phyloP scores from a whole-genome alignment of 2,888 invertebrate species.

The Nymphalis urticae region DNA sequence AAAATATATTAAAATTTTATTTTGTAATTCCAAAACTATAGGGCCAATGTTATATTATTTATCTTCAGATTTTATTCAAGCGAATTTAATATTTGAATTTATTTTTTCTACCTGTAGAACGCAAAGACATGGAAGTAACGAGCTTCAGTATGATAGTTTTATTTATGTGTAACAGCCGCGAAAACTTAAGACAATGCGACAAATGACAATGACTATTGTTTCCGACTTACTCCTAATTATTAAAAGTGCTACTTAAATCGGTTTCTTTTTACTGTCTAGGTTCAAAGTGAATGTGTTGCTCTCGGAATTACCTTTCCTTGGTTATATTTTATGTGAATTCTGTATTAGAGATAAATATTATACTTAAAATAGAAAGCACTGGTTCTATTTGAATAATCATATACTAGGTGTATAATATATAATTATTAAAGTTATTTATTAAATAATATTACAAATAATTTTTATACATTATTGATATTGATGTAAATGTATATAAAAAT shows the following conservation, averaged over 20 bases:
- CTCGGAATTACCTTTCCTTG: conserved; percentile 20
- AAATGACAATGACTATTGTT: conserved; percentile 40
- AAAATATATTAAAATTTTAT: too few species aligned
- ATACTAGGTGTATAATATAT: too few species aligned
- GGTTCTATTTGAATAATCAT: not conserved
- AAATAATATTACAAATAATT: too few species aligned
- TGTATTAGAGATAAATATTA: not conserved
- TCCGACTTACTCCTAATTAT: conserved; percentile 37
- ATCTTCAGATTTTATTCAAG: not conserved
- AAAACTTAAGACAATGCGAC: conserved; percentile 41
- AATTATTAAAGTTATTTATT: too few species aligned
- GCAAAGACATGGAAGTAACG: conserved; percentile 1
- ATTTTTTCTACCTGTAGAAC: conserved; percentile 2
- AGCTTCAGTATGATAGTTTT: conserved; percentile 35
- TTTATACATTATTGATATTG: too few species aligned
- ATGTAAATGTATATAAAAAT: too few species aligned
- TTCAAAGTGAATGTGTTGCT: conserved; percentile 32
- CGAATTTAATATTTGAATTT: not conserved
- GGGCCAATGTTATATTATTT: not conserved
- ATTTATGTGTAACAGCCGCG: conserved; percentile 41
- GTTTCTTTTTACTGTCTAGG: conserved; percentile 33
- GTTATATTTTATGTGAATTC: conserved; percentile 17
- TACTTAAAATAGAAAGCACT: not conserved
- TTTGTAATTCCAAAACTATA: not conserved
- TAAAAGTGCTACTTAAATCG: conserved; percentile 40